Evolutionary conservation across 2,888 invertebrate species (phyloP), one percentile per base, ranked within the genome.

Genomic region (Volucella inflata): DNA sequence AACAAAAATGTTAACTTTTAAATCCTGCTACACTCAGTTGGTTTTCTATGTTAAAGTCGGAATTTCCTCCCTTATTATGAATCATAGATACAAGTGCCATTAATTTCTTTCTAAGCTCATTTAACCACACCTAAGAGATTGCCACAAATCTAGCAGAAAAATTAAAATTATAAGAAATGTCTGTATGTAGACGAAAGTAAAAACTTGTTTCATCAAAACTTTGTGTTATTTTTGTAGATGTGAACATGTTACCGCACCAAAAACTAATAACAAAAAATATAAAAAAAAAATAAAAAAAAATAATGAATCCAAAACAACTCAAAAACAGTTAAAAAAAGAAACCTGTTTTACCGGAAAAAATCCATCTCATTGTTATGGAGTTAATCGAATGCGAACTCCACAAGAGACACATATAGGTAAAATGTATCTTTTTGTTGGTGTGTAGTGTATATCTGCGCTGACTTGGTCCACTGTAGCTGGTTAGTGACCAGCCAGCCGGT

Each of bases 301-400:
- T n/a, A n/a, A n/a, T n/a, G 17, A 60, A 44, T 14, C 53, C 40
- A 50, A 71, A 71, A 57, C 71, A 84, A 70, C 79, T 84, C 74
- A 65, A 84, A 85, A 85, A 80, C 84, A 80, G 80, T 85, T 85
- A 78, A 83, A 76, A 85, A 79, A 74, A 74, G 70, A 60, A 85
- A 85, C 85, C 76, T 77, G 85, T 85, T 85, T 85, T 85, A 85
- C 85, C 81, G 81, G 81, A 81, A 85, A 85, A 85, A 85, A 85
- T 81, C 77, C 81, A 85, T 81, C 85, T 85, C 85, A 85, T 85
- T 85, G 85, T 85, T 85, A 64, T 85, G 57, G 85, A 85, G 85
- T 81, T 85, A 85, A 85, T 85, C 85, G 85, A 85, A 85, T 85
- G 81, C 85, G 85, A 85, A 81, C 85, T 85, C 72, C 59, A 50